phyloP scores from a whole-genome alignment of 2,113 vertebrate species.

The Tor tambroides region DNA sequence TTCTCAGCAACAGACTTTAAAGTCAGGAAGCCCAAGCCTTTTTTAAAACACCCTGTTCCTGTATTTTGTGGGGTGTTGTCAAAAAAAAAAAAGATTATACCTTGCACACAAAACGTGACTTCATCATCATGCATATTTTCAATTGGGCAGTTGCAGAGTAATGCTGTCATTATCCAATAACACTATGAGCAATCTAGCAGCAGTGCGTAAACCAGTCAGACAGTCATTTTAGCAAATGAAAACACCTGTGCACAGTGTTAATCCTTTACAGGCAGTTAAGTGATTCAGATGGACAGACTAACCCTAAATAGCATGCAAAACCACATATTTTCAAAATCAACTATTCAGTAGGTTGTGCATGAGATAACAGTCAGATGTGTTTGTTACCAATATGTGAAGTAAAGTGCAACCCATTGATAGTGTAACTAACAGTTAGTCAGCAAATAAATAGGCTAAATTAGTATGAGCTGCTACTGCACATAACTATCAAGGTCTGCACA shows the following conservation, averaged over 20 bases:
- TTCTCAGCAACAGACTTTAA: neutral
- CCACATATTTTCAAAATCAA: neutral
- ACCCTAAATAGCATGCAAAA: neutral
- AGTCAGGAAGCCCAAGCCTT: neutral
- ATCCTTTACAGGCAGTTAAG: neutral
- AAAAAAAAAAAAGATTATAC: neutral
- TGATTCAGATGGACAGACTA: neutral
- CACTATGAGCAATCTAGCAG: neutral
- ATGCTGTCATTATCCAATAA: neutral
- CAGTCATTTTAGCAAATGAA: neutral
- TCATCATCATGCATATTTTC: constrained; percentile 3
- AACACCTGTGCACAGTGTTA: neutral
- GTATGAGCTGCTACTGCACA: neutral
- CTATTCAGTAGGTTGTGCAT: neutral
- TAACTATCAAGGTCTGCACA: neutral
- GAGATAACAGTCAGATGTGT: neutral
- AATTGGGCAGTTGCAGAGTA: neutral
- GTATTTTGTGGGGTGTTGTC: neutral
- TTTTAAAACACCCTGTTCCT: neutral
- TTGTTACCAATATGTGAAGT: neutral
- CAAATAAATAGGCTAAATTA: neutral
- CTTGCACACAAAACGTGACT: neutral
- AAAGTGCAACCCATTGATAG: neutral
- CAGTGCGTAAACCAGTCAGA: neutral
- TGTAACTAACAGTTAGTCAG: neutral